Evolutionary conservation across 1,140 invertebrate genomes (phyloP).

Genomic region (Copidosoma floridanum): DNA sequence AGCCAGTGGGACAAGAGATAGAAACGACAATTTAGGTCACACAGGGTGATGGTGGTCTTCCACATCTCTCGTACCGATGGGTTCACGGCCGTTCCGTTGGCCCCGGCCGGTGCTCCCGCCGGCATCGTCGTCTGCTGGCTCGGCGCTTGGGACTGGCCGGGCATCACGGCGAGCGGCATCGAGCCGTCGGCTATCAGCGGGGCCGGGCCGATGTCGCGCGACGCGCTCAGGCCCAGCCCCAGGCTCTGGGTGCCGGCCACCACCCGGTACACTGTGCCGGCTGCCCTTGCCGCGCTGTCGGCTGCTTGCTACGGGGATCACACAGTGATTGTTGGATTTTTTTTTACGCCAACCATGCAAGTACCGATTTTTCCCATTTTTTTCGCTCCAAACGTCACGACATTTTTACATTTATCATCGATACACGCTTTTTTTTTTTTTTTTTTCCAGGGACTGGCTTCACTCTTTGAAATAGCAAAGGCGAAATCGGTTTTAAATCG

Average conservation of each 20-base stretch:
- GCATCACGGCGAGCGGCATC: slow-evolving; percentile 44
- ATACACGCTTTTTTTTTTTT: slow-evolving; percentile 26
- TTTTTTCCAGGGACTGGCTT: slow-evolving; percentile 12
- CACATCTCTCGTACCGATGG: slow-evolving; percentile 30
- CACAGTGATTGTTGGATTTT: slow-evolving; percentile 45
- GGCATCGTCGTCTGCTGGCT: slow-evolving; percentile 29
- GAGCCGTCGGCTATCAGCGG: slow-evolving; percentile 58
- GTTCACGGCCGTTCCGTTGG: slow-evolving; percentile 7
- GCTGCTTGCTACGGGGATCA: slow-evolving; percentile 64
- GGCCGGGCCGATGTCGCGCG: slow-evolving; percentile 60
- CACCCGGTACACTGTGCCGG: slow-evolving; percentile 72
- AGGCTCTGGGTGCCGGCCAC: slow-evolving; percentile 74
- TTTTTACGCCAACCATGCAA: no score
- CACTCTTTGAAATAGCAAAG: no score
- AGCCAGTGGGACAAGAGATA: no score
- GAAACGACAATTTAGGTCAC: slow-evolving; percentile 40
- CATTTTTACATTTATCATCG: slow-evolving; percentile 10
- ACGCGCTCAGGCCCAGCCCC: slow-evolving; percentile 67
- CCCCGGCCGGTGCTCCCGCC: slow-evolving; percentile 18
- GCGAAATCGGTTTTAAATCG: no score
- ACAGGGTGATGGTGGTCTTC: no score
- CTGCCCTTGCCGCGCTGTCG: slow-evolving; percentile 72
- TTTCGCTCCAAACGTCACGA: slow-evolving; percentile 11
- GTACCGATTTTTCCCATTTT: slow-evolving; percentile 29
- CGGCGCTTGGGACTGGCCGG: slow-evolving; percentile 30